Evolutionary conservation across 2,797 vertebrate species (phyloP), one percentile per base, ranked within the genome.

Genomic region (Adelosebastes latens): DNA sequence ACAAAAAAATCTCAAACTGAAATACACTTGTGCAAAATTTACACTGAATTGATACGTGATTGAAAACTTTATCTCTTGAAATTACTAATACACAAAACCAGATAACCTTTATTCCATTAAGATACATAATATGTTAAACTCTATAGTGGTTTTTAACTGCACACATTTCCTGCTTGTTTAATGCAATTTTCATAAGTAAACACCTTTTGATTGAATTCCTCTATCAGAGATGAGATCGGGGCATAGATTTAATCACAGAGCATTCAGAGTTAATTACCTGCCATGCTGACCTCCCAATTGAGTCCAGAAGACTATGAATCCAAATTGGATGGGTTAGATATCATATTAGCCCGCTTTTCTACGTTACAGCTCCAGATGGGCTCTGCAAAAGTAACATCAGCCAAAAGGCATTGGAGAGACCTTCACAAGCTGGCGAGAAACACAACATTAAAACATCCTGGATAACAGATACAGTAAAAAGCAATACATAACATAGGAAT

Each of bases 231-330:
- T 87, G 87, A 90, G 87, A 88, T 87, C 65, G 72, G 76, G 86
- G 77, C 67, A 68, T 72, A 87, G 73, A 88, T 92, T 93, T 92
- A 93, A 95, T 95, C 92, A 88, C 82, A 83, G 53, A 72, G 80
- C 68, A 79, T 88, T 88, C 88, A 79, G 62, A 93, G 88, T 90
- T 94, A 93, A 94, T 95, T 95, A 92, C 82, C 86, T 87, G 90
- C 81, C 86, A 85, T 31, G 52, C 80, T 85, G 81, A 91, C 89
- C 87, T 86, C 86, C 84, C 83, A 72, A 66, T 84, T 80, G 88
- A 92, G 63, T 90, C 70, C 78, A 83, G 71, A 74, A 79, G 69
- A 78, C 76, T 81, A 75, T 85, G 59, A 80, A 87, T 91, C 80
- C 73, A 81, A 85, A 89, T 85, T 86, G 69, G 81, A 81, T 70